Evolutionary conservation across 2,113 vertebrate species (phyloP), one percentile per base, ranked within the genome.

Genomic region (Sterrhoptilus dennistouni): DNA sequence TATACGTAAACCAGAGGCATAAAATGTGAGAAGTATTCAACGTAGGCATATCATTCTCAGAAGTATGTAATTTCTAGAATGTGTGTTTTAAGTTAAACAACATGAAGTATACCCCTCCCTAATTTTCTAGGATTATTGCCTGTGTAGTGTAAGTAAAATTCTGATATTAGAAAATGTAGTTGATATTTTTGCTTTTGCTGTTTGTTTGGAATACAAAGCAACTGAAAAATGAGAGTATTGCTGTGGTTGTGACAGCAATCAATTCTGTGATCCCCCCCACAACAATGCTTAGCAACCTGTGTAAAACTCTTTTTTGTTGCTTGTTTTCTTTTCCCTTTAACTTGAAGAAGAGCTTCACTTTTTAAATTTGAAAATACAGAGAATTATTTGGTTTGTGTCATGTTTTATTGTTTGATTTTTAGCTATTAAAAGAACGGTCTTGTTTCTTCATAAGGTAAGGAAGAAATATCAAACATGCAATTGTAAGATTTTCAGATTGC

Each of bases 381-480:
- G 75, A 93, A 54, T 90, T 6, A 56, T 80, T 90, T 66, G 21
- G 11, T 91, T 93, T 90, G 54, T 91, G 89, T 77, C 75, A 72
- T 31, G 59, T 88, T 97, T 95, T 95, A 89, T 96, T 93, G 50
- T 87, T 83, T 54, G 54, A 63, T 81, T 88, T 91, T 81, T 89
- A 86, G 44, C 71, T 88, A 11, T 38, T 40, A 60, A 69, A 65
- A 69, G 45, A 87, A 77, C 7, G 7, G 3, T 83, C 60, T 75
- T 1, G 0, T 77, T 78, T 89, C 72, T 90, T 96, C 28, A 44
- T 64, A 74, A 63, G 35, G 60, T 54, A 89, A 83, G 78, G 90
- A 60, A 88, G 86, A 90, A 95, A 89, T 86, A 93, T 14, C 76
- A 86, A 92, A 83, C 88, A 81, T 96, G 95, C 90, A 96, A 70